Base-by-base conservation (phyloP, 2,113 vertebrate genomes). In the Ifrita kowaldi region DNA sequence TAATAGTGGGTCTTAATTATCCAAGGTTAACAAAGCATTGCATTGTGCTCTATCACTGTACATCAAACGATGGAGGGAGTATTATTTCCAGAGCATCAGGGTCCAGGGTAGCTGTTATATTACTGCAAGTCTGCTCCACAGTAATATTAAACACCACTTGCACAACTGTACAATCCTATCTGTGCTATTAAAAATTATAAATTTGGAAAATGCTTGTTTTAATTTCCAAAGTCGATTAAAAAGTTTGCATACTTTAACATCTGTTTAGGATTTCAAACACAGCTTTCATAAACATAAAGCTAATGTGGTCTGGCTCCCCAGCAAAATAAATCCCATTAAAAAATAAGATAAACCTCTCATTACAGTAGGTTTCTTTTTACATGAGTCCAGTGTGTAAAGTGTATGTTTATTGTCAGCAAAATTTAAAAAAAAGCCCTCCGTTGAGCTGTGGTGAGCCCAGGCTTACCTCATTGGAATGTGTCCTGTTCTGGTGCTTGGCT, bases 401-500 rank as follows among this genome's bases (percentile, higher is more conserved):
- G 95, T 90, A 87, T 92, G 63, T 91, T 95, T 96, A 96, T 95
- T 96, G 96, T 97, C 95, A 97, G 94, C 89, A 95, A 80, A 94
- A 88, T 84, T 26, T 23, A 8, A 71, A 92, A 92, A 78, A 86
- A 56, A 70, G 27, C 42, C 52, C 85, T 96, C 71, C 1, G 0
- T n/a, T 89, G 71, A 81, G 57, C 77, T 88, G 84, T 0, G 39
- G 91, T 75, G 83, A 95, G 84, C 37, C 69, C 62, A 76, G 5
- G 47, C 81, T 81, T 98, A 99, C 99, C 99, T 99, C 99, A 6
- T 99, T 99, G 70, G 99, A 99, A 97, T 99, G 99, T 6, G 99
- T 99, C 93, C 99, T 98, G 98, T 99, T 99, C 98, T 99, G 99
- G 97, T 99, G 99, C 97, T 99, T 99, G 95, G 99, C 99, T 16